A percentile compares a stretch with the other conserved stretches of the same genome.
Conservation (phyloP, 2,113 vertebrate species). For the Pelecanus crispus region DNA sequence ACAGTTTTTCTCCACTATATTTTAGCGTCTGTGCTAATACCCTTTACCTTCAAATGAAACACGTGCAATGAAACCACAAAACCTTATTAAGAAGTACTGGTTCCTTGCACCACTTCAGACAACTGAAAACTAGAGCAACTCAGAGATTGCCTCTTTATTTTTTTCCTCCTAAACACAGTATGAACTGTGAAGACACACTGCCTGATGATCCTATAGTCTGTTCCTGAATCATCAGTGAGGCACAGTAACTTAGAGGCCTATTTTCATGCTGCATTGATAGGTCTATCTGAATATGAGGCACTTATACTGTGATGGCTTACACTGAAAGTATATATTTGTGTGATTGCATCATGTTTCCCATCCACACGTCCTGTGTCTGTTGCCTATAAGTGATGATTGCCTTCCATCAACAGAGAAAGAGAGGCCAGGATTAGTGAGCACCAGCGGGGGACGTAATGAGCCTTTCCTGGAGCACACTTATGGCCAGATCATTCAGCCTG, state of each 20-base stretch:
- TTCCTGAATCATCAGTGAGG: background rate
- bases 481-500: background rate
- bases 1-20: background rate
- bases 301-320: background rate
- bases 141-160: background rate
- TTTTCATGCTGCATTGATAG: background rate
- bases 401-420: background rate
- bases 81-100: background rate
- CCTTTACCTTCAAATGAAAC: constrained; percentile 1
- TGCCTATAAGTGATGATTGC: background rate
- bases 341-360: background rate
- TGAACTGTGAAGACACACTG: background rate
- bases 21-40: constrained; percentile 20
- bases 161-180: background rate
- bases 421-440: background rate
- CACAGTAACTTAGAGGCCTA: background rate
- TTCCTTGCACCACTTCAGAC: background rate
- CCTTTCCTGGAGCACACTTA: background rate
- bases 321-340: background rate
- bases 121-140: background rate
- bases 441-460: fast-evolving
- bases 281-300: background rate
- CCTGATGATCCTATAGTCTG: background rate
- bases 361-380: background rate
- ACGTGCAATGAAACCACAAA: background rate